Percentiles rank a stretch among this genome's conserved stretches.
phyloP scores from a whole-genome alignment of 2,797 vertebrate species.

The Rhincodon typus region DNA sequence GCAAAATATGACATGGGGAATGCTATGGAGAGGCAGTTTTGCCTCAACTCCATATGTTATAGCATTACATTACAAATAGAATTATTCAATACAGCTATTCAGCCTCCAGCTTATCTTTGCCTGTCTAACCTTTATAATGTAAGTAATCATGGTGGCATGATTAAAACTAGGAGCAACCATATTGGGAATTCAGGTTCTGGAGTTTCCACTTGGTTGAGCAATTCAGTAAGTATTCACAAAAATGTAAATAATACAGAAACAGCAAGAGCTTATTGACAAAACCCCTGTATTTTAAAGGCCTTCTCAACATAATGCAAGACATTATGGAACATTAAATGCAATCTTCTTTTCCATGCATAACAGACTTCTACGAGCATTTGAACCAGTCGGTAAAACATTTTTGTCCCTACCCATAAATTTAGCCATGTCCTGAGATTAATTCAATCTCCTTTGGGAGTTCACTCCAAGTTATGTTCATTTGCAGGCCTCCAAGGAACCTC shows the following conservation, averaged over 20 bases:
- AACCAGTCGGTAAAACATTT: not conserved
- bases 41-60: not conserved
- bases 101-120: not conserved
- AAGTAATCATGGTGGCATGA: not conserved
- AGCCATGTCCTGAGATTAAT: not conserved
- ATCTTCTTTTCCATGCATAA: not conserved
- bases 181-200: not conserved
- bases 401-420: not conserved
- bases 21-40: not conserved
- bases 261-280: too few relatives aligned
- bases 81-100: slow-evolving; percentile 18
- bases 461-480: not conserved
- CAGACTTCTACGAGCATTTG: not conserved
- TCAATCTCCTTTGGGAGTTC: not conserved
- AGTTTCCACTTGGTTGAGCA: not conserved
- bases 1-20: not conserved
- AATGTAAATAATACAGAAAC: not conserved
- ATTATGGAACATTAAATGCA: not conserved
- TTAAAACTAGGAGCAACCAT: not conserved
- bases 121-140: slow-evolving; percentile 35
- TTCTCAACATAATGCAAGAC: too few relatives aligned
- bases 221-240: not conserved
- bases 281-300: too few relatives aligned
- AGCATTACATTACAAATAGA: slow-evolving; percentile 18
- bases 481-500: too few relatives aligned